Evolutionary conservation across 1,140 invertebrate genomes (phyloP), one percentile per base, ranked within the genome.

Genomic region (Laupala kohalensis): DNA sequence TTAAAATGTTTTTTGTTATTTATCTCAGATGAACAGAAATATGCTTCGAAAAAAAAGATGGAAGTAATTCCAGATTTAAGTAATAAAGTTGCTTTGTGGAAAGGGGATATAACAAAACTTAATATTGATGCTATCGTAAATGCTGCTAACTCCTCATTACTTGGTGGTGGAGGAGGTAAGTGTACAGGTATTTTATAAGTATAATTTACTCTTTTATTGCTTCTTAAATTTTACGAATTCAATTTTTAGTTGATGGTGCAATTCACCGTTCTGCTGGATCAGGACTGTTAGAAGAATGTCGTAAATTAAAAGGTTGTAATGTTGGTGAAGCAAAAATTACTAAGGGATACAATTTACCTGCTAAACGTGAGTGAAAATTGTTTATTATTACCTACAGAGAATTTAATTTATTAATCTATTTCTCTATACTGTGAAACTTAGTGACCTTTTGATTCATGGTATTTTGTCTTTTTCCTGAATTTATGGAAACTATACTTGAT

Each of bases 61-160:
- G 73, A 81, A 25, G 78, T 79, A 2, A 78, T 86, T 75, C 74
- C 76, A 29, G 75, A 78, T 4, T 73, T 91, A 12, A 80, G 83
- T n/a, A 78, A 85, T 13, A 90, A 89, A 79, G 81, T 92, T 25
- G 88, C 87, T 4, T 79, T 91, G 69, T 91, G 85, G 82, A 80
- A 82, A 79, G 93, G 93, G 12, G 93, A 96, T 79, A 95, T 97
- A n/a, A 96, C 94, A 0, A 84, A 83, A 64, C 81, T 97, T 13
- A 91, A 93, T 85, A 86, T 96, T 71, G 94, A 96, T 85, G 92
- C 87, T 4, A 95, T 97, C 77, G 93, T 95, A 0, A 97, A 97
- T 86, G 95, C 94, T 67, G 94, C 95, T 2, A 97, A 97, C 81
- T 86, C 84, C 6, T 80, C 79, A 15, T 81, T 97, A 28, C 78